A percentile compares a stretch with the other conserved stretches of the same genome.
These are phyloP conservation scores for Odocoileus virginianus DNA, from an alignment of 2,113 vertebrate genomes.

Conservation along the genomic window DNA sequence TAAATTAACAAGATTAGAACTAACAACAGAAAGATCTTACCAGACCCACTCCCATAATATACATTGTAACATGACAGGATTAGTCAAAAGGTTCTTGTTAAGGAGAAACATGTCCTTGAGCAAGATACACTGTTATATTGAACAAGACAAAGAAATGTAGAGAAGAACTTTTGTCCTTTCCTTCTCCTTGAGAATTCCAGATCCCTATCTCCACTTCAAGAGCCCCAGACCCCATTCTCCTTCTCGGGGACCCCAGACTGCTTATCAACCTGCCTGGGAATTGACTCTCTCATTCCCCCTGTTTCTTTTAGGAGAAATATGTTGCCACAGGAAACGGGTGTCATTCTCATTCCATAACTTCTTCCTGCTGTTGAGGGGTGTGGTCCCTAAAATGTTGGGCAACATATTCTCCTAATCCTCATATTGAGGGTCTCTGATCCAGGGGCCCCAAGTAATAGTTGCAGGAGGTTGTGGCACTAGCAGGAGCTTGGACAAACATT, in stretches of 20 bases:
- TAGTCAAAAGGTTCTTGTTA: background rate
- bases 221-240: background rate
- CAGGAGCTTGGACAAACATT: background rate
- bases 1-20: background rate
- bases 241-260: background rate
- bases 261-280: background rate
- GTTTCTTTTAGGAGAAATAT: background rate
- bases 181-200: background rate
- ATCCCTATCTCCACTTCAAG: background rate
- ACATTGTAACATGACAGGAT: background rate
- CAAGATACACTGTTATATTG: background rate
- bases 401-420: background rate
- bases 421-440: background rate
- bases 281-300: background rate
- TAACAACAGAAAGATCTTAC: background rate
- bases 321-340: background rate
- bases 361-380: background rate
- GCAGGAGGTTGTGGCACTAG: background rate
- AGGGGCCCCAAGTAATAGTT: background rate
- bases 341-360: background rate
- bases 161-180: background rate
- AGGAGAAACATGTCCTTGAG: background rate
- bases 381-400: background rate
- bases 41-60: background rate
- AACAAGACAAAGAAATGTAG: background rate